Base-by-base conservation (phyloP, 2,113 vertebrate species). In the rat (Rattus norvegicus) region DNA sequence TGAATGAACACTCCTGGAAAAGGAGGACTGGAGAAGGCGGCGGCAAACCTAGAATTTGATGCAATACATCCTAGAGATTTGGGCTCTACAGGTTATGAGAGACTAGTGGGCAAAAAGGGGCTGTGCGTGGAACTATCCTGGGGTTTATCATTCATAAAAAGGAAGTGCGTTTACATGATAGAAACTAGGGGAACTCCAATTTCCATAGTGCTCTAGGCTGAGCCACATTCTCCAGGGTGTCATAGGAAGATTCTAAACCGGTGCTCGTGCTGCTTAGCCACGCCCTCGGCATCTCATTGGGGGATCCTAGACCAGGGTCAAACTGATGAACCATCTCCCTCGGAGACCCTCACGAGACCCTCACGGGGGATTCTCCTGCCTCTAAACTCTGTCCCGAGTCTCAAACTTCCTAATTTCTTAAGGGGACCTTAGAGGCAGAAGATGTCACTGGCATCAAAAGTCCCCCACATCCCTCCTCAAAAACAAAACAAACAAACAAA, bases 101-200 rank as follows among this genome's bases (percentile, higher is more conserved):
- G 28, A 39, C 26, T 33, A 7, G 49, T 59, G 24, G 72, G 49
- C 63, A 88, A 80, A 88, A 24, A 26, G 52, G 0, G 2, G 8
- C 11, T 7, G 7, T 39, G 0, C 49, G 26, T 11, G 30, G 54
- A 43, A 61, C 49, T 83, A 33, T 77, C 33, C 43, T n/a, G 47
- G 16, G 30, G n/a, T 43, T 0, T 1, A 54, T n/a, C 43, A 20
- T 39, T 72, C 22, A 88, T 30, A 73, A 73, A 79, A 90, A 92
- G 85, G 94, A 97, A 96, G 88, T 81, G 8, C 4, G 9, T 87
- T 95, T 92, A 70, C 65, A 2, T 43, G 75, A 1, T 8, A 5
- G n/a, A 73, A 39, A 49, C 20, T 73, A 92, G 95, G 92, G 43
- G 54, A 73, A 94, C 43, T 43, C 43, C 43, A 43, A 43, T 43